These are phyloP conservation scores for Falco biarmicus DNA, from an alignment of 2,797 vertebrate genomes.

Conservation along the genomic window DNA sequence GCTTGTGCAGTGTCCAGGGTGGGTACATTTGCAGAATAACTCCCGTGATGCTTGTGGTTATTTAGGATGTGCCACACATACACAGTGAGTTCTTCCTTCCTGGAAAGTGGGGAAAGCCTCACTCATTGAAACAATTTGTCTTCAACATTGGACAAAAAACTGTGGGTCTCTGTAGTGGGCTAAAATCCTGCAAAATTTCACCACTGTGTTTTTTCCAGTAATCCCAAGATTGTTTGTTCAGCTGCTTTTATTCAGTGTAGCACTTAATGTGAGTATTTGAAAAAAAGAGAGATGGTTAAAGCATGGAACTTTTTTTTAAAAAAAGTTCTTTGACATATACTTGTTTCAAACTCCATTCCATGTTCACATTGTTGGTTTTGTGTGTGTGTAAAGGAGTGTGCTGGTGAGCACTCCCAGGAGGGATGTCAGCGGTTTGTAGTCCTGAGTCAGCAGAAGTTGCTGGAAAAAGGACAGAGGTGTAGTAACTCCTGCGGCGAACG, in stretches of 20 bases:
- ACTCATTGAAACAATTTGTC: slow-evolving; percentile 28
- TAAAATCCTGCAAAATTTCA: slow-evolving; percentile 14
- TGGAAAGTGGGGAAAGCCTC: slow-evolving; percentile 15
- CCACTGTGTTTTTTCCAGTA: slow-evolving; percentile 15
- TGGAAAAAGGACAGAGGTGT: slow-evolving; percentile 10
- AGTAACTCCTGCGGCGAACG: not conserved
- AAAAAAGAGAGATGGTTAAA: not conserved
- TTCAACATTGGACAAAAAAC: slow-evolving; percentile 22
- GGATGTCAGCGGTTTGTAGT: not conserved
- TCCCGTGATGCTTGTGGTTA: not conserved
- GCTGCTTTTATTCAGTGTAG: slow-evolving; percentile 41
- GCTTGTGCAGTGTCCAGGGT: not conserved
- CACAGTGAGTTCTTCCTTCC: not conserved
- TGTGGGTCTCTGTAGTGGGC: slow-evolving; percentile 19
- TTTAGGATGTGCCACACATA: not conserved
- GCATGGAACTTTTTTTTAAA: not conserved
- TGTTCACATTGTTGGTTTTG: not conserved
- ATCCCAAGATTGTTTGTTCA: slow-evolving; percentile 51
- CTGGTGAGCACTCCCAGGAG: not conserved
- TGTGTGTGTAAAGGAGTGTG: not conserved
- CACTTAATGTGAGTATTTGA: slow-evolving; percentile 1
- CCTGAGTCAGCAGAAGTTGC: slow-evolving; percentile 52
- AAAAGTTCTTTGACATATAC: not conserved
- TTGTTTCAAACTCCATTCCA: not conserved
- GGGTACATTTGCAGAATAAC: not conserved